Base-by-base conservation (phyloP, 2,113 vertebrate species). In the Istiophorus platypterus region DNA sequence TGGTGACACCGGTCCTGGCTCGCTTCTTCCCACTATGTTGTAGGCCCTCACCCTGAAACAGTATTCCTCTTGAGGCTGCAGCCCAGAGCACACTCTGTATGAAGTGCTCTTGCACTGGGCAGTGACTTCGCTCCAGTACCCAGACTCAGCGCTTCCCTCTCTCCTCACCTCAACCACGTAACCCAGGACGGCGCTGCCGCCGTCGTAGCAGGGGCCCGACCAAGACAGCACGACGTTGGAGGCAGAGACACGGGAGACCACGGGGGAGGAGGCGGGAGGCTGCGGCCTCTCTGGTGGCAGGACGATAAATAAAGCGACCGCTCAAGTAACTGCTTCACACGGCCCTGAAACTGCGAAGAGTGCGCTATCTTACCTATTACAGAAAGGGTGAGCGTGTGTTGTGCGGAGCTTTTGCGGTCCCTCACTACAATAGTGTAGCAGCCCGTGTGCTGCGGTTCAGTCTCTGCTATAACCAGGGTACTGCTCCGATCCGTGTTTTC, bases 171-270 rank as follows among this genome's bases (percentile, higher is more conserved):
- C 95, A 1, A 96, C 88, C 29, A 94, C 93, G 58, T 96, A 96
- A 57, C 91, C 92, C 22, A 94, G 90, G 56, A 96, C 41, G 15
- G 88, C 95, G 3, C 93, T 95, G 61, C 96, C 96, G 0, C 96
- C 96, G 89, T 96, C 96, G 76, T 96, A 96, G 76, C 93, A 94
- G 22, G 95, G 96, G 2, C 96, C 95, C 0, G 95, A 95, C 96
- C 96, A 96, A 74, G 95, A 95, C 54, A 96, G 91, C 22, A 94
- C 93, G 5, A 95, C 91, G 12, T 89, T 92, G 41, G 80, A 66
- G 45, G 79, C 12, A 0, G 93, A 87, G 49, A 94, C 11, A 2
- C 87, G 59, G 15, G 92, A 91, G 82, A 92, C 75, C 49, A 94
- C 87, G 0, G 95, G 96, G n/a, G 92, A 89, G 34, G 93, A 96